These are phyloP conservation scores for Psammodynastes pulverulentus DNA, from an alignment of 2,113 vertebrate genomes.

Conservation along the genomic window DNA sequence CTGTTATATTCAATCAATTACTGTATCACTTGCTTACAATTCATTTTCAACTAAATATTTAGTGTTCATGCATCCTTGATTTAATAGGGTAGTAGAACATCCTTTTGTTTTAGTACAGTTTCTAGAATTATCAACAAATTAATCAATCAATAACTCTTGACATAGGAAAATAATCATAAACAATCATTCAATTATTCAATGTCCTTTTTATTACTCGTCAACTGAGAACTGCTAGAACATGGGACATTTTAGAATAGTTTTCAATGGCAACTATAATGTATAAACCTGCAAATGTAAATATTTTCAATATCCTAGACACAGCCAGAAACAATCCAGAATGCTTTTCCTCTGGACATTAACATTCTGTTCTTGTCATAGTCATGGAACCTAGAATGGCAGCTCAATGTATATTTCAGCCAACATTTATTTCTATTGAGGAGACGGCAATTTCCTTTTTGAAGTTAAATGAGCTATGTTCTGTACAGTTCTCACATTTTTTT, in stretches of 20 bases:
- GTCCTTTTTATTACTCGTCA: background rate
- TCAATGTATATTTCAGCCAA: background rate
- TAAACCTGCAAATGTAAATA: background rate
- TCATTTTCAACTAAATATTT: background rate
- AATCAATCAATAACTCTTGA: background rate
- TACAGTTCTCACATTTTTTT: background rate
- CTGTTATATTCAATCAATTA: background rate
- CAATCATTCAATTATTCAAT: background rate
- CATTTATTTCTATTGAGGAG: background rate
- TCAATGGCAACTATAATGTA: background rate
- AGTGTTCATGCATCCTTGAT: background rate
- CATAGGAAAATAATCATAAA: background rate
- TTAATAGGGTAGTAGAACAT: background rate
- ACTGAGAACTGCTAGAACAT: background rate
- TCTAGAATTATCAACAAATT: background rate
- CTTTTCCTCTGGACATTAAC: background rate
- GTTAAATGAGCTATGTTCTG: background rate
- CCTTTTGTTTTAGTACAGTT: background rate
- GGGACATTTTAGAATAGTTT: background rate
- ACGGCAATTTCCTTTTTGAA: background rate
- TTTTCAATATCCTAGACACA: background rate
- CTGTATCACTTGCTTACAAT: background rate
- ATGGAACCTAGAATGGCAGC: background rate
- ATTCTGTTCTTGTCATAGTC: background rate
- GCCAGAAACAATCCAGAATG: background rate